phyloP scores from a whole-genome alignment of 2,888 invertebrate genomes.

The Caenorhabditis sinica region DNA sequence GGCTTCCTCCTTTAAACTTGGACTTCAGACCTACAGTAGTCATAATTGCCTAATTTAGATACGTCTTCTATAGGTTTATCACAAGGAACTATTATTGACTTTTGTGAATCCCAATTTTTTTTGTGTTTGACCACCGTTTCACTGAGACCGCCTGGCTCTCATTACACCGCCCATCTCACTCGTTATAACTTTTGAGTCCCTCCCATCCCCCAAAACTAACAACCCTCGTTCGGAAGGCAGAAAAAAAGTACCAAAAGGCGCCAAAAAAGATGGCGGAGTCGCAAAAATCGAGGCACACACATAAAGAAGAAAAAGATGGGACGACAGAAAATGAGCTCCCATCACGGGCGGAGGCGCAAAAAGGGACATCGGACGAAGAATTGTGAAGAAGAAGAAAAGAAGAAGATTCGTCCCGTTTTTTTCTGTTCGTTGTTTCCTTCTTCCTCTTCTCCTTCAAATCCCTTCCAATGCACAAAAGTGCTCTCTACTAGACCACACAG shows the following conservation, averaged over 20 bases:
- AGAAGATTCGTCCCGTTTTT: not conserved
- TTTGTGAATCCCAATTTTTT: too few relatives aligned
- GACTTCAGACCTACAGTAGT: too few relatives aligned
- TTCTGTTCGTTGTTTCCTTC: not conserved
- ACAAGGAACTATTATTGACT: too few relatives aligned
- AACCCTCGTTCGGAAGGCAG: too few relatives aligned
- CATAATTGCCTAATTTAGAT: too few relatives aligned
- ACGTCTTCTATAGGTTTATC: too few relatives aligned
- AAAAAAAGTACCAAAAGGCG: not conserved
- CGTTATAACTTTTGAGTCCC: too few relatives aligned
- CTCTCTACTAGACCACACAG: not conserved
- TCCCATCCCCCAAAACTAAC: too few relatives aligned
- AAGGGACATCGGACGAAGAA: slow-evolving; percentile 3
- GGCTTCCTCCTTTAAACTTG: too few relatives aligned
- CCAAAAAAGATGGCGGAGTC: not conserved
- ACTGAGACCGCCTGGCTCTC: too few relatives aligned
- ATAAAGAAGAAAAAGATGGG: not conserved
- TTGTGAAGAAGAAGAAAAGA: not conserved
- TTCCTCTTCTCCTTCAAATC: not conserved
- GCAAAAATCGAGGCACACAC: not conserved
- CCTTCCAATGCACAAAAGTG: not conserved
- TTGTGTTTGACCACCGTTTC: too few relatives aligned
- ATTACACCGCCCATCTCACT: too few relatives aligned
- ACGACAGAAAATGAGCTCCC: slow-evolving; percentile 31
- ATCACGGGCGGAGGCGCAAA: not conserved